Evolutionary conservation across 1,140 invertebrate genomes (phyloP).

Genomic region (Chymomyza costata): DNA sequence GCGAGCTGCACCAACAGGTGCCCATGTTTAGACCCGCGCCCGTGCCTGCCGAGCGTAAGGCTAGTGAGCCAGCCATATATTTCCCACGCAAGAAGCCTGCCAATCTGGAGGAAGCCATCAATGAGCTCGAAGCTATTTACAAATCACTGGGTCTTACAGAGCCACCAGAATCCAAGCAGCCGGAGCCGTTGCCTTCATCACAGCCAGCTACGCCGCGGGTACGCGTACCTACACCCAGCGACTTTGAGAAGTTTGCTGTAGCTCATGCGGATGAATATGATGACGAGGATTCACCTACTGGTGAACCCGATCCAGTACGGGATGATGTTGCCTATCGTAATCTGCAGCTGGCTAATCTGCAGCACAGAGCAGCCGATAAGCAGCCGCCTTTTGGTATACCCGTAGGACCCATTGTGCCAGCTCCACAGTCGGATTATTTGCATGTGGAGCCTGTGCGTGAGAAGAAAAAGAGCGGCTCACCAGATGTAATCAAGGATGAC

Average conservation of each 20-base stretch:
- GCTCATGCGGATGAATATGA: constrained; percentile 72
- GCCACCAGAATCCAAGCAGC: constrained; percentile 81
- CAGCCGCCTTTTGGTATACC: constrained; percentile 94
- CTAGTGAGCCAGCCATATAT: constrained; percentile 64
- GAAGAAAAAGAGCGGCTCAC: constrained; percentile 76
- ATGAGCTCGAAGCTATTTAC: constrained; percentile 92
- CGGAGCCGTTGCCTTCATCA: constrained; percentile 77
- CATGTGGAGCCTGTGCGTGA: constrained; percentile 81
- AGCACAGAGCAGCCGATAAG: constrained; percentile 83
- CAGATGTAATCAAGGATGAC: constrained; percentile 90
- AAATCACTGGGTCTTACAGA: constrained; percentile 88
- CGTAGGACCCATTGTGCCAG: constrained; percentile 83
- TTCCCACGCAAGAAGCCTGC: constrained; percentile 78
- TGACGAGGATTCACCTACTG: constrained; percentile 76
- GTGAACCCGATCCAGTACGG: constrained; percentile 86
- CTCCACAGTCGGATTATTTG: constrained; percentile 87
- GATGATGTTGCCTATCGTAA: constrained; percentile 91
- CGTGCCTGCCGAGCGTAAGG: constrained; percentile 43
- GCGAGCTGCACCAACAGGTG: constrained; percentile 60
- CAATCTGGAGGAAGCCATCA: constrained; percentile 90
- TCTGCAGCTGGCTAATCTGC: constrained; percentile 85
- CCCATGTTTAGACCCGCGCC: constrained; percentile 19
- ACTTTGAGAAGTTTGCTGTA: constrained; percentile 67
- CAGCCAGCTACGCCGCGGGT: constrained; percentile 80
- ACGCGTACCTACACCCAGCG: constrained; percentile 75